Evolutionary conservation across 2,113 vertebrate species (phyloP), one percentile per base, ranked within the genome.

Genomic region (Otis tarda): DNA sequence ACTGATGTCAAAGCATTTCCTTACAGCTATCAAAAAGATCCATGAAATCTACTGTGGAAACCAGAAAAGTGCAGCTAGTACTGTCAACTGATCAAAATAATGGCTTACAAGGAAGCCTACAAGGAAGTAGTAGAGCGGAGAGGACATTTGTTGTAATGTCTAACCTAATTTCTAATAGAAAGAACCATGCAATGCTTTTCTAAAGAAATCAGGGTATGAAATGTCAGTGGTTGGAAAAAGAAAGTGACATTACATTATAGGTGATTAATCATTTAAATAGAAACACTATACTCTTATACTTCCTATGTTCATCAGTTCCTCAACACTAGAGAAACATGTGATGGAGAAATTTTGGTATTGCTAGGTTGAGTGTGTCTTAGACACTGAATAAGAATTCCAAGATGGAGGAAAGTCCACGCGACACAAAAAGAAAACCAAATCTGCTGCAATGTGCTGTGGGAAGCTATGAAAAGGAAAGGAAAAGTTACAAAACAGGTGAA

Each of bases 241-340:
- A 27, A 78, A 76, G 23, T 0, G 3, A 43, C 11, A 5, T 50
- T 28, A 60, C 0, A 0, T 83, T 71, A 56, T 17, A 57, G 27
- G 22, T 22, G 59, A 88, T 65, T 53, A 92, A 73, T 31, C 13
- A 10, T 49, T 61, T 59, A 68, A 83, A 83, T 2, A 78, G 21
- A 81, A 86, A 14, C n/a, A 41, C 13, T 41, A 41, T 41, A 41
- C 41, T 41, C 41, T 41, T 41, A 41, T 11, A 35, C 30, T 71
- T 91, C 27, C 43, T 33, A n/a, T 9, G 69, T 56, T 31, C 41
- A 59, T 8, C 37, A 49, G 27, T 64, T 81, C 21, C 65, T 83
- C 31, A 77, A 7, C 12, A 18, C 6, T 18, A 39, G 35, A 35
- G 50, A 89, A 60, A 88, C 13, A 65, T 10, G 43, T 9, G 31